Evolutionary conservation across 2,888 invertebrate species (phyloP).

Genomic region (Ligdia adustata): DNA sequence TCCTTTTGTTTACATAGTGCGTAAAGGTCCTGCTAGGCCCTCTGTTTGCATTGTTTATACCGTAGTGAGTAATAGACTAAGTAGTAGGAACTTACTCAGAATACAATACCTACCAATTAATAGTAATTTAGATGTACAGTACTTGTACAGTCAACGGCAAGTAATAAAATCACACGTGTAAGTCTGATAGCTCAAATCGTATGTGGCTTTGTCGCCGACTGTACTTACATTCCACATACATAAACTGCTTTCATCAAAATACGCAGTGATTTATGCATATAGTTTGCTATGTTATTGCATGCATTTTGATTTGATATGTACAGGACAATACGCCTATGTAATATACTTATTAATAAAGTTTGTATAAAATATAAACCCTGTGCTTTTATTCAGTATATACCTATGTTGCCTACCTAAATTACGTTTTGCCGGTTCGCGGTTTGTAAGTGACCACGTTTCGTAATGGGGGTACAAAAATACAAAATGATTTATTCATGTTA

Average conservation of each 20-base stretch:
- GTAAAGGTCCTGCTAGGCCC: too few relatives aligned
- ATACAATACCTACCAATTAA: neutral
- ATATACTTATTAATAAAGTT: slow-evolving; percentile 51
- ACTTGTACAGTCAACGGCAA: slow-evolving; percentile 3
- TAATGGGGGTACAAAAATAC: too few relatives aligned
- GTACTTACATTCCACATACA: slow-evolving; percentile 47
- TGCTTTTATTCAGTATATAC: too few relatives aligned
- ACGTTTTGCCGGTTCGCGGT: too few relatives aligned
- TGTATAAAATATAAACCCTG: slow-evolving; percentile 32
- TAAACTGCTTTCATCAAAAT: too few relatives aligned
- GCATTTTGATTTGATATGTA: slow-evolving; percentile 50
- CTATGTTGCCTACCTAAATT: too few relatives aligned
- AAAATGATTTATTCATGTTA: too few relatives aligned
- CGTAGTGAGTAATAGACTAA: slow-evolving; percentile 6
- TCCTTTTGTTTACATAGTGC: too few relatives aligned
- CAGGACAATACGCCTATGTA: slow-evolving; percentile 64
- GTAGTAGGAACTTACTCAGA: slow-evolving; percentile 2
- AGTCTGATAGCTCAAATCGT: slow-evolving; percentile 12
- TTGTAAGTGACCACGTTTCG: too few relatives aligned
- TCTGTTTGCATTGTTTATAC: slow-evolving; percentile 6
- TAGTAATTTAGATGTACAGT: slow-evolving; percentile 1
- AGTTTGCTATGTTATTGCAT: slow-evolving; percentile 47
- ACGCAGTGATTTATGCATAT: slow-evolving; percentile 37
- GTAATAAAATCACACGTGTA: neutral
- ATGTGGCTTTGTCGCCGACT: slow-evolving; percentile 25